These are phyloP conservation scores for Scolanthus callimorphus DNA, from an alignment of 92 coral and sea anemone genomes.

Conservation along the genomic window DNA sequence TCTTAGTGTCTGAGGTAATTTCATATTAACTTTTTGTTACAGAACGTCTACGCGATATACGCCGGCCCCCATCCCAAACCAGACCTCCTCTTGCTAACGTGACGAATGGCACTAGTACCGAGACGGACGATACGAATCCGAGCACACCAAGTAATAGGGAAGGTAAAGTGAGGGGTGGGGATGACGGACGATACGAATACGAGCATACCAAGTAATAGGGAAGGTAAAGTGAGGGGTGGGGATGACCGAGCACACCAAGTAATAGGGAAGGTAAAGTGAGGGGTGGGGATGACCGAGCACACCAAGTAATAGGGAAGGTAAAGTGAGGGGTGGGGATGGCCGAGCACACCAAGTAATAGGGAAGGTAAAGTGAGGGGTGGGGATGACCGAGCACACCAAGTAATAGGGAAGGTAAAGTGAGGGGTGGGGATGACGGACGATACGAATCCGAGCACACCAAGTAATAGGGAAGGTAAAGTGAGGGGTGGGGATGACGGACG, in stretches of 20 bases:
- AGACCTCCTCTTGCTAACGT: conserved; percentile 46
- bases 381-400: no score
- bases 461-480: no score
- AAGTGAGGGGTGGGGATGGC: neutral
- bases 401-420: no score
- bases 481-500: no score
- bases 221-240: neutral
- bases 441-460: no score
- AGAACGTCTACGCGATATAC: conserved; percentile 78
- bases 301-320: neutral
- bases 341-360: neutral
- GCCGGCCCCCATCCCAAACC: conserved; percentile 35
- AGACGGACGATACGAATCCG: conserved; percentile 42
- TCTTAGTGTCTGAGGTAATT: no score
- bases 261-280: neutral
- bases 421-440: no score
- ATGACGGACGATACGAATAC: neutral
- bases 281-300: neutral
- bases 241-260: neutral
- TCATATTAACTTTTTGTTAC: no score
- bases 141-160: conserved; percentile 26
- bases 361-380: no score
- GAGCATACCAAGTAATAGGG: neutral
- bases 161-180: neutral
- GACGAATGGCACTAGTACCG: conserved; percentile 52